Conservation (phyloP, 2,797 vertebrate genomes). For the Enteromius afrohamiltoni region DNA sequence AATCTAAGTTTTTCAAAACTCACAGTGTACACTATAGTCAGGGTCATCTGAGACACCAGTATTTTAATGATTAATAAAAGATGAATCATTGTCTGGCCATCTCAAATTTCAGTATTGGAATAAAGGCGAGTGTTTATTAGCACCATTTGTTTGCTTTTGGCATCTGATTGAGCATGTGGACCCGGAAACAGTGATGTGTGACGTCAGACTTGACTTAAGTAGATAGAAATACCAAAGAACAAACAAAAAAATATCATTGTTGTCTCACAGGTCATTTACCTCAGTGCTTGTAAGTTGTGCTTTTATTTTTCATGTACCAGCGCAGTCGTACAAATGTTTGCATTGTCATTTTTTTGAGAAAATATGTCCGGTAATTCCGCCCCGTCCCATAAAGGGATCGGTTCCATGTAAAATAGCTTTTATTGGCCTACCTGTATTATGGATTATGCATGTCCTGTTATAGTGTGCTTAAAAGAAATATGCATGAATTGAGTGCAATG, state of each 20-base stretch:
- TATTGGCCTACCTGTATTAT: not conserved
- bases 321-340: not conserved
- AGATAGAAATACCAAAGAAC: too few species aligned
- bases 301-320: not conserved
- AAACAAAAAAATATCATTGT: not conserved
- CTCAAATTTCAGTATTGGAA: too few species aligned
- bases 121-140: not conserved
- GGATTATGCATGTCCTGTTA: not conserved
- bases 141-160: constrained; percentile 8
- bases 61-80: not conserved
- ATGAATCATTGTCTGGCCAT: not conserved
- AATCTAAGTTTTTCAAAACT: too few species aligned
- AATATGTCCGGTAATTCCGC: not conserved
- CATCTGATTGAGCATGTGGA: not conserved
- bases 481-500: not conserved
- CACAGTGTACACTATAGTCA: not conserved
- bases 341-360: not conserved
- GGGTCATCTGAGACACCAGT: not conserved
- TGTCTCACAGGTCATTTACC: not conserved
- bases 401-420: not conserved
- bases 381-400: not conserved
- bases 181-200: not conserved
- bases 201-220: not conserved
- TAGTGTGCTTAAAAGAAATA: not conserved
- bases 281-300: not conserved